Evolutionary conservation across 2,797 vertebrate species (phyloP).

Genomic region (Mastacembelus armatus): DNA sequence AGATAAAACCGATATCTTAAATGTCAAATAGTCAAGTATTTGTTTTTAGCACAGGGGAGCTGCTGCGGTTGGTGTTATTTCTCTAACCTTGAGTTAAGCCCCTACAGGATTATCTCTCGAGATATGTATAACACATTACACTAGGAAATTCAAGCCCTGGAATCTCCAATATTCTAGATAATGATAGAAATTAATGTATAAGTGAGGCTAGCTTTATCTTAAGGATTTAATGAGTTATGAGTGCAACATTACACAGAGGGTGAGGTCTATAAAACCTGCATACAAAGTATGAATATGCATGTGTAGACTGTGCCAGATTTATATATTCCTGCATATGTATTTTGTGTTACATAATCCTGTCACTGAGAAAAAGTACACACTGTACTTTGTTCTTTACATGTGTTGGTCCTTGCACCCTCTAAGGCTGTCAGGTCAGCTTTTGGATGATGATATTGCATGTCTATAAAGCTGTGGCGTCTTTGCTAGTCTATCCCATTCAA

Average conservation of each 20-base stretch:
- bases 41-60: neutral
- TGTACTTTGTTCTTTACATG: neutral
- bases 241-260: constrained; percentile 30
- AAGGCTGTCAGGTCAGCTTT: constrained; percentile 2
- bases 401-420: constrained; percentile 3
- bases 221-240: constrained; percentile 31
- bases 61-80: constrained; percentile 8
- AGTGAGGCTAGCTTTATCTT: constrained; percentile 4
- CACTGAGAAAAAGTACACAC: neutral
- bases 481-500: neutral
- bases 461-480: neutral
- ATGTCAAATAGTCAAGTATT: too few species aligned
- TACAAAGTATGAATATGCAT: constrained; percentile 28
- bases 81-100: neutral
- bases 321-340: constrained; percentile 22
- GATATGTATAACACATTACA: neutral
- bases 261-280: constrained; percentile 9
- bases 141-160: constrained; percentile 7
- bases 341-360: constrained; percentile 15
- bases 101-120: neutral
- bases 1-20: too few species aligned
- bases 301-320: constrained; percentile 14
- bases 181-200: constrained; percentile 4
- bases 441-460: neutral
- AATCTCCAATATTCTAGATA: neutral